Conservation (phyloP, 2,113 vertebrate genomes). For the Proteles cristata region DNA sequence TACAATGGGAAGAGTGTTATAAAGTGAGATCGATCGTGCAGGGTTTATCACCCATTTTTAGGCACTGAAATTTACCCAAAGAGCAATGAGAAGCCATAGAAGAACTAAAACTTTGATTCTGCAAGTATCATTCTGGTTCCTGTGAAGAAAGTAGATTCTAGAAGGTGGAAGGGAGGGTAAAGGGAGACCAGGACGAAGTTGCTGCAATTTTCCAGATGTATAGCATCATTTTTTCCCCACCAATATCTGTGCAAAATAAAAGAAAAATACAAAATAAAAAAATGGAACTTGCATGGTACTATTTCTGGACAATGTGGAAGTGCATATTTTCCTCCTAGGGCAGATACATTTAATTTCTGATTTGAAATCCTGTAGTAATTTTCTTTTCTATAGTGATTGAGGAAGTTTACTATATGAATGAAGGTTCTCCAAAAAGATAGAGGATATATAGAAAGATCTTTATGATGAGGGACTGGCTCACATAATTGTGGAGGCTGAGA, state of each 20-base stretch:
- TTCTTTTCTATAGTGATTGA: not conserved
- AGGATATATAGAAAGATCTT: not conserved
- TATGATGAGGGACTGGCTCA: not conserved
- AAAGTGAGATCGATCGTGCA: not conserved
- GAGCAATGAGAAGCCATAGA: not conserved
- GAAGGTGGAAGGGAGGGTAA: not conserved
- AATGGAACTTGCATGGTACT: too few species aligned
- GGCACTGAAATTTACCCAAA: not conserved
- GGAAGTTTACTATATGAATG: not conserved
- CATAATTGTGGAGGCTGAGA: not conserved
- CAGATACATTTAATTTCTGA: not conserved
- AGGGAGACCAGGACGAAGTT: not conserved
- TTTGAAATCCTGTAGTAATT: not conserved
- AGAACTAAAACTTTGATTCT: not conserved
- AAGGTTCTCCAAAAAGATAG: not conserved
- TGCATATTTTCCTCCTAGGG: not conserved
- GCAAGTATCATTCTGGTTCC: not conserved
- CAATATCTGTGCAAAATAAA: not conserved
- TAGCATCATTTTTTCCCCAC: not conserved
- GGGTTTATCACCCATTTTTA: not conserved
- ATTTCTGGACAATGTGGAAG: not conserved
- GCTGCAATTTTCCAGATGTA: not conserved
- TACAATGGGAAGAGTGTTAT: not conserved
- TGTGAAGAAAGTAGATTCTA: not conserved
- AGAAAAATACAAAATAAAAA: too few species aligned